phyloP scores from a whole-genome alignment of 2,888 invertebrate genomes.

The Aleiodes alternator region DNA sequence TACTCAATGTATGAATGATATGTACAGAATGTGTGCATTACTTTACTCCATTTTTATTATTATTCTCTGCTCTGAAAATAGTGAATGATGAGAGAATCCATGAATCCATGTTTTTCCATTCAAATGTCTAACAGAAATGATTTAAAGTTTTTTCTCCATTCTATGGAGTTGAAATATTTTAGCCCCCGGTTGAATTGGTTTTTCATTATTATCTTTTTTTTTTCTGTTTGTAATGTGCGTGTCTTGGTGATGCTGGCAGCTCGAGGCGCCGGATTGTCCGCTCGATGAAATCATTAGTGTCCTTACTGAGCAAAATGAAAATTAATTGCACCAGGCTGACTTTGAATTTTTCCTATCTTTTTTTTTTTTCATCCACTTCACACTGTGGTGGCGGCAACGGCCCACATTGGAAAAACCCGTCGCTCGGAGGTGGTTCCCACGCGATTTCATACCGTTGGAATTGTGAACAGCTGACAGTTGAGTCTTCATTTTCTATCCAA shows the following conservation, averaged over 20 bases:
- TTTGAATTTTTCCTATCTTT: conserved; percentile 34
- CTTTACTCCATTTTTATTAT: not conserved
- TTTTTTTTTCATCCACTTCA: not conserved
- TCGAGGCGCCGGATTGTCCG: conserved; percentile 43
- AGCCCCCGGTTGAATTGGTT: conserved; percentile 17
- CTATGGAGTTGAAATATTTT: conserved; percentile 30
- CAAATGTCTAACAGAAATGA: conserved; percentile 34
- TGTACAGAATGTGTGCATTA: conserved; percentile 14
- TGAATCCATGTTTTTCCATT: conserved; percentile 9
- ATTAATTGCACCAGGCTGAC: conserved; percentile 55
- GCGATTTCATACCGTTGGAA: conserved; percentile 39
- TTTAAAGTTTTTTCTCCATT: conserved; percentile 32
- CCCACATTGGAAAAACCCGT: conserved; percentile 19
- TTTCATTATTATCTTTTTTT: conserved; percentile 1
- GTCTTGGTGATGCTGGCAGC: conserved; percentile 34
- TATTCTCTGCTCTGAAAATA: not conserved
- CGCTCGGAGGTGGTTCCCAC: conserved; percentile 46
- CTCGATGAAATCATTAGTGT: conserved; percentile 51
- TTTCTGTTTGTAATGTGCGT: conserved; percentile 26
- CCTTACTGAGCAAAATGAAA: conserved; percentile 41
- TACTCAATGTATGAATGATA: conserved; percentile 42
- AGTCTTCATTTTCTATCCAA: conserved; percentile 43
- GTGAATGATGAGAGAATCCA: conserved; percentile 26
- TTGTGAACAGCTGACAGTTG: conserved; percentile 44
- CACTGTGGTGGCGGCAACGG: not conserved